phyloP scores from a whole-genome alignment of 1,140 invertebrate genomes.

The Halesus radiatus region DNA sequence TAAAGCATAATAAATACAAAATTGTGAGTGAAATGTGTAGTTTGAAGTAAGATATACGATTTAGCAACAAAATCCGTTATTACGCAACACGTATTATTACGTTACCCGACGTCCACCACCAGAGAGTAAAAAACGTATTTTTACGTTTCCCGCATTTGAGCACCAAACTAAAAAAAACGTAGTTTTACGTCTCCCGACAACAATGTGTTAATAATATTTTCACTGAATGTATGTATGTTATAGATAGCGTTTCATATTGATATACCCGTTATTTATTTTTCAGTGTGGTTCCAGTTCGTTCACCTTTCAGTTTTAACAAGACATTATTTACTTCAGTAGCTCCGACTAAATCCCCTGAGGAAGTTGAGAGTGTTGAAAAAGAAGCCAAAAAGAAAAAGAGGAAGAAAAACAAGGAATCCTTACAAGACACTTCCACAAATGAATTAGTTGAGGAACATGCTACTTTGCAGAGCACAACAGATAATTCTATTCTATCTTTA shows the following conservation, averaged over 20 bases:
- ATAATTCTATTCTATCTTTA: slow-evolving; percentile 22
- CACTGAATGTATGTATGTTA: not conserved
- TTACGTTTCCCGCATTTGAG: too few species aligned
- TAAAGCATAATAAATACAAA: too few species aligned
- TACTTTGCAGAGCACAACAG: slow-evolving; percentile 36
- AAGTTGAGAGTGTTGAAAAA: slow-evolving; percentile 46
- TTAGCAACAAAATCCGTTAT: too few species aligned
- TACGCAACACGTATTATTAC: too few species aligned
- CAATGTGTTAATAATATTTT: too few species aligned
- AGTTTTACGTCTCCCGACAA: too few species aligned
- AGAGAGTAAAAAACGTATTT: too few species aligned
- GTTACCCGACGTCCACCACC: too few species aligned
- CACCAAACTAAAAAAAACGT: too few species aligned
- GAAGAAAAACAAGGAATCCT: slow-evolving; percentile 50
- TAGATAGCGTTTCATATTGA: not conserved
- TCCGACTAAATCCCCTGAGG: not conserved
- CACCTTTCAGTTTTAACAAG: slow-evolving; percentile 22
- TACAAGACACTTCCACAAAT: slow-evolving; percentile 16
- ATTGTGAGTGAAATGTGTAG: too few species aligned
- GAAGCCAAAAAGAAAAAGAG: slow-evolving; percentile 55
- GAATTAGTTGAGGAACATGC: slow-evolving; percentile 45
- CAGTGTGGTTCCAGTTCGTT: slow-evolving; percentile 49
- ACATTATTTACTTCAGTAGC: not conserved
- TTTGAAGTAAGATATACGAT: too few species aligned
- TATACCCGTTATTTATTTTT: slow-evolving; percentile 17